A percentile compares a stretch with the other conserved stretches of the same genome.
phyloP scores from a whole-genome alignment of 1,140 invertebrate species.

The Leptopilina boulardi region DNA sequence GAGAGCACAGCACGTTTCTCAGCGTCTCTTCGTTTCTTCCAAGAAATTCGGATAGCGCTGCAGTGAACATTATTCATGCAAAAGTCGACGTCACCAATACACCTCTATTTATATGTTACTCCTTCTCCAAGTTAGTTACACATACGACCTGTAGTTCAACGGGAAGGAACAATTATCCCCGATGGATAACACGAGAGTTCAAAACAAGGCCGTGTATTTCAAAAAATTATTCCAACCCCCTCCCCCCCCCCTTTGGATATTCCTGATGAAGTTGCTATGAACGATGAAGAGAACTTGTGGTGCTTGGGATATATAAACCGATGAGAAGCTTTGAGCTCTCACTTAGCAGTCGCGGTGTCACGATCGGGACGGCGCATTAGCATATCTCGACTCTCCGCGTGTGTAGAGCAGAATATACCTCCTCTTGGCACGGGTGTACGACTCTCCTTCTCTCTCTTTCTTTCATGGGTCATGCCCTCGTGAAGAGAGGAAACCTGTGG shows the following conservation, averaged over 20 bases:
- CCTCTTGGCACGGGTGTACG: slow-evolving; percentile 33
- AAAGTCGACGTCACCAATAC: slow-evolving; percentile 44
- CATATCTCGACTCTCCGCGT: slow-evolving; percentile 57
- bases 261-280: slow-evolving; percentile 49
- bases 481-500: slow-evolving; percentile 25
- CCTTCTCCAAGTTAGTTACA: slow-evolving; percentile 42
- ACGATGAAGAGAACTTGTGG: slow-evolving; percentile 19
- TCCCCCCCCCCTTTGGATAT: too few species aligned
- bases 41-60: slow-evolving; percentile 63
- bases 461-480: slow-evolving; percentile 56
- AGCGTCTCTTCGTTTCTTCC: slow-evolving; percentile 52
- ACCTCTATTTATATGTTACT: slow-evolving; percentile 45
- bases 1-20: slow-evolving; percentile 17
- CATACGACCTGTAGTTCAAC: neutral
- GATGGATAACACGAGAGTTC: slow-evolving; percentile 34
- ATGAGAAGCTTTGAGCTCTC: slow-evolving; percentile 55
- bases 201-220: slow-evolving; percentile 28
- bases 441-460: slow-evolving; percentile 27
- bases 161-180: slow-evolving; percentile 55
- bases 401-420: slow-evolving; percentile 32
- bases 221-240: neutral
- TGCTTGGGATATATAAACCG: slow-evolving; percentile 29
- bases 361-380: slow-evolving; percentile 63
- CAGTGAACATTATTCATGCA: slow-evolving; percentile 66
- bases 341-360: slow-evolving; percentile 61